phyloP scores from a whole-genome alignment of 2,797 vertebrate species.

The Echiichthys vipera region DNA sequence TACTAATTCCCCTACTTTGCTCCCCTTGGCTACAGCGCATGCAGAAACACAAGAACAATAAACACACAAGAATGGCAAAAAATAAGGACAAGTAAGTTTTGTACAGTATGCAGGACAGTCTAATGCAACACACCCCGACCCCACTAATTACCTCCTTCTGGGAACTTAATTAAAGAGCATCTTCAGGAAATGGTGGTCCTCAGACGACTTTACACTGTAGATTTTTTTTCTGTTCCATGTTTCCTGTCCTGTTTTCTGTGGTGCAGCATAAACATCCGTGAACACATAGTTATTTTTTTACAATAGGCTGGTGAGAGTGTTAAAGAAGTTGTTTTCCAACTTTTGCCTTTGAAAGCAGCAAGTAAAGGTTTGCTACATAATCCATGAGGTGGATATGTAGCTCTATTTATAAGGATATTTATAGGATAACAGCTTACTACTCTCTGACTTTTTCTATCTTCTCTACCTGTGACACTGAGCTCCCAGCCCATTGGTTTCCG shows the following conservation, averaged over 20 bases:
- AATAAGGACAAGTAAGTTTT: slow-evolving; percentile 35
- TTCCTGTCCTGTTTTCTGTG: slow-evolving; percentile 24
- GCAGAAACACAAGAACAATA: slow-evolving; percentile 55
- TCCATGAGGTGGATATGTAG: not conserved
- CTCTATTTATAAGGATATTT: not conserved
- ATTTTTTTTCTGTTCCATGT: slow-evolving; percentile 23
- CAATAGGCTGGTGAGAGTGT: not conserved
- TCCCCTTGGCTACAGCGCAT: slow-evolving; percentile 56
- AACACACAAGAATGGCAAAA: slow-evolving; percentile 20
- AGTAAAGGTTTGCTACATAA: slow-evolving; percentile 1
- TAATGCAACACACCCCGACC: slow-evolving; percentile 37
- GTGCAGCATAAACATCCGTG: not conserved
- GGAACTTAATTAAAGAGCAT: slow-evolving; percentile 69
- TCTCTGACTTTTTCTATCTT: too few relatives aligned
- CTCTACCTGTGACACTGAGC: too few relatives aligned
- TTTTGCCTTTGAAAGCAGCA: slow-evolving; percentile 1
- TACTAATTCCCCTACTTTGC: slow-evolving; percentile 67
- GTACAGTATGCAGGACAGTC: slow-evolving; percentile 31
- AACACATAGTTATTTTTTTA: not conserved
- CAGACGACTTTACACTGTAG: slow-evolving; percentile 12
- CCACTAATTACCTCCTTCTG: slow-evolving; percentile 50
- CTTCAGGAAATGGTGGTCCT: slow-evolving; percentile 52
- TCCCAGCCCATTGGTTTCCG: too few relatives aligned
- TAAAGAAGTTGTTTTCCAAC: slow-evolving; percentile 10
- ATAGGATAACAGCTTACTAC: not conserved